Evolutionary conservation across 2,797 vertebrate genomes (phyloP).

Genomic region (Psittacula echo): DNA sequence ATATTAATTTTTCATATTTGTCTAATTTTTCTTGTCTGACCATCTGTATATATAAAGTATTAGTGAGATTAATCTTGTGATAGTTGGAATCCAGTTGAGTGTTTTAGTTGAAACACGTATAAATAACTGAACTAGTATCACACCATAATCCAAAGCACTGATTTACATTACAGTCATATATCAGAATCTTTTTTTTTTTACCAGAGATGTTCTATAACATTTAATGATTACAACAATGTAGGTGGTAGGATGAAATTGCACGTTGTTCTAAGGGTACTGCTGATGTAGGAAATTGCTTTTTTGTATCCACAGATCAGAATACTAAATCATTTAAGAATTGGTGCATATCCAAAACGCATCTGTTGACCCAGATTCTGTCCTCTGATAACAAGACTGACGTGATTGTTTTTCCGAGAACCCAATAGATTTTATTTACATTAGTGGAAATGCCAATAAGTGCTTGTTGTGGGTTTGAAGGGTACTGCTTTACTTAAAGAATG

Average conservation of each 20-base stretch:
- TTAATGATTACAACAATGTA: constrained; percentile 66
- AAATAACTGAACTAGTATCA: constrained; percentile 86
- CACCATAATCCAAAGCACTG: constrained; percentile 85
- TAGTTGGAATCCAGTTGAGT: constrained; percentile 88
- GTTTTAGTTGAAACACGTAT: constrained; percentile 81
- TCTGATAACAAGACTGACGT: constrained; percentile 69
- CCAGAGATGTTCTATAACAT: constrained; percentile 67
- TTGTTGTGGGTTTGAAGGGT: constrained; percentile 50
- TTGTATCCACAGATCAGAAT: constrained; percentile 77
- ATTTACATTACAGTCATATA: constrained; percentile 84
- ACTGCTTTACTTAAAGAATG: constrained; percentile 53
- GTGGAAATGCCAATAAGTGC: constrained; percentile 55
- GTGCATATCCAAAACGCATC: constrained; percentile 77
- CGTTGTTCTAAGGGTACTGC: constrained; percentile 73
- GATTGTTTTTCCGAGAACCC: constrained; percentile 80
- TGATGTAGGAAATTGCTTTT: constrained; percentile 83
- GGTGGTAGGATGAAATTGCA: constrained; percentile 65
- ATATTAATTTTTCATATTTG: constrained; percentile 94
- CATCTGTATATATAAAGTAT: constrained; percentile 91
- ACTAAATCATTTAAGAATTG: constrained; percentile 78
- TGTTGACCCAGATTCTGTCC: constrained; percentile 81
- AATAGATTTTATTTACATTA: constrained; percentile 75
- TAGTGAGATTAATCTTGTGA: constrained; percentile 93
- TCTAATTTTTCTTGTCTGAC: constrained; percentile 93
- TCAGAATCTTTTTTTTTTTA: constrained; percentile 77